Conservation (phyloP, 2,797 vertebrate species). For the Cottoperca gobio region DNA sequence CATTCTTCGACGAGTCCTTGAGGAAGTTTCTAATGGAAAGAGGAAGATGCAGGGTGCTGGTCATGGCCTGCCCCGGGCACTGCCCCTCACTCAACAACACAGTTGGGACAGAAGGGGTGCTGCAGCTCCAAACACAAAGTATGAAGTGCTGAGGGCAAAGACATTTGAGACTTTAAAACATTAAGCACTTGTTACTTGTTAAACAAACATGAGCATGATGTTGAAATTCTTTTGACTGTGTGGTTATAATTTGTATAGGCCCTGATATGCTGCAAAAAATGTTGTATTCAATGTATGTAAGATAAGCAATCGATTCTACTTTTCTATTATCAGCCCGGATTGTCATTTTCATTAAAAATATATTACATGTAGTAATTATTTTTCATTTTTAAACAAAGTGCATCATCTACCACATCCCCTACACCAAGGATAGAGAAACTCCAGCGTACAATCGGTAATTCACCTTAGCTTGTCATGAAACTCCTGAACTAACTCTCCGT, state of each 20-base stretch:
- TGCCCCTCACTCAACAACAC: slow-evolving; percentile 36
- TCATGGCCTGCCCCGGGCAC: slow-evolving; percentile 47
- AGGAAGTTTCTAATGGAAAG: slow-evolving; percentile 56
- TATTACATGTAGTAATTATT: background rate
- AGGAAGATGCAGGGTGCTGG: slow-evolving; percentile 58
- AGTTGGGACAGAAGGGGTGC: slow-evolving; percentile 19
- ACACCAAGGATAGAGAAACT: background rate
- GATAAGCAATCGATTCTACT: background rate
- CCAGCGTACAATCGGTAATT: background rate
- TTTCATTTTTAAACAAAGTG: background rate
- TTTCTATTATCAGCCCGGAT: slow-evolving; percentile 1
- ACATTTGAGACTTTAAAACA: background rate
- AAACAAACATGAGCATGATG: background rate
- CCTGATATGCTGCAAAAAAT: slow-evolving; percentile 36
- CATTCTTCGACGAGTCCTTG: slow-evolving; percentile 61
- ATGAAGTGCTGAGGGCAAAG: slow-evolving; percentile 26
- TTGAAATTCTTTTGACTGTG: background rate
- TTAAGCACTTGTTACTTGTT: slow-evolving; percentile 9
- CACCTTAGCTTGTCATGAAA: background rate
- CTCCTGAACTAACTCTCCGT: background rate
- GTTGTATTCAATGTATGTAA: background rate
- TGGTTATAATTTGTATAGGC: background rate
- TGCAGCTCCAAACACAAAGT: slow-evolving; percentile 38
- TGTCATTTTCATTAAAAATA: background rate
- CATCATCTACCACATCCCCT: background rate